Evolutionary conservation across 2,888 invertebrate genomes (phyloP).

Genomic region (Dermolepida albohirtum): DNA sequence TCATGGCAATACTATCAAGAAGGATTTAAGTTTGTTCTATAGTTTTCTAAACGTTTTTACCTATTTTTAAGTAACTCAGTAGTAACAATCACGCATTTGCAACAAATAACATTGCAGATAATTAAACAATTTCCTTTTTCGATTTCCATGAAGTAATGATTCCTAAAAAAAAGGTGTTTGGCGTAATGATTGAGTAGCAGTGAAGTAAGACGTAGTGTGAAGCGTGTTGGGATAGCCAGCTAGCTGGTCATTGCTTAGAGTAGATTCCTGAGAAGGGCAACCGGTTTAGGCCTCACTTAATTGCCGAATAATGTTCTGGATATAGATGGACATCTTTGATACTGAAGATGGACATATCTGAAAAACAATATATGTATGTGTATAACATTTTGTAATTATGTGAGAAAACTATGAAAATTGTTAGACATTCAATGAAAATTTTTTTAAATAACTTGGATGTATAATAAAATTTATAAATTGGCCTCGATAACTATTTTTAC

Average conservation of each 20-base stretch:
- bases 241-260: slow-evolving; percentile 56
- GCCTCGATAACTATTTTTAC: too few species aligned
- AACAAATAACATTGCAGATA: slow-evolving; percentile 32
- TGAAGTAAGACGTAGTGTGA: slow-evolving; percentile 53
- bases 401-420: too few species aligned
- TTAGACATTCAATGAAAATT: too few species aligned
- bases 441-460: too few species aligned
- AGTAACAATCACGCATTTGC: slow-evolving; percentile 18
- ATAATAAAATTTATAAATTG: too few species aligned
- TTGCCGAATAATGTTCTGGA: slow-evolving; percentile 76
- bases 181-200: slow-evolving; percentile 44
- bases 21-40: slow-evolving; percentile 15
- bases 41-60: slow-evolving; percentile 1
- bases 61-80: slow-evolving; percentile 4
- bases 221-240: slow-evolving; percentile 48
- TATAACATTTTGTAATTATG: too few species aligned
- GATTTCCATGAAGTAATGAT: slow-evolving; percentile 9
- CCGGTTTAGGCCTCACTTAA: slow-evolving; percentile 49
- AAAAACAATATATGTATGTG: slow-evolving; percentile 61
- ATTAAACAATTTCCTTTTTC: slow-evolving; percentile 1
- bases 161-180: slow-evolving; percentile 17
- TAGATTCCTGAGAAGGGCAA: slow-evolving; percentile 58
- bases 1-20: slow-evolving; percentile 7
- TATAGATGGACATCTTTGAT: slow-evolving; percentile 91
- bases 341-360: slow-evolving; percentile 95